Evolutionary conservation across 2,888 invertebrate genomes (phyloP).

Genomic region (Anthoptus insignis): DNA sequence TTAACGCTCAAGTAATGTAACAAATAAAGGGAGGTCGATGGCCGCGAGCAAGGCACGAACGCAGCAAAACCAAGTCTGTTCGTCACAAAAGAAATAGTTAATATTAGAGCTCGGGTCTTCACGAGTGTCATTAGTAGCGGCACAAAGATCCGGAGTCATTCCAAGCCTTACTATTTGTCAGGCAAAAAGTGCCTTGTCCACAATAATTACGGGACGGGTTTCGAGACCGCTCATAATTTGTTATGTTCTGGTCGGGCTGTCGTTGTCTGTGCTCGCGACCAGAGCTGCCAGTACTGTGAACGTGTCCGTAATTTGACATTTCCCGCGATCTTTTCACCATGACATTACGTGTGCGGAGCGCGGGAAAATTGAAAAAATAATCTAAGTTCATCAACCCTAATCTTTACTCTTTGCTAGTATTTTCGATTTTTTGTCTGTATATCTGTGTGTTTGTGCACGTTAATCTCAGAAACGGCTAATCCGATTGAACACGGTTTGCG

Average conservation of each 20-base stretch:
- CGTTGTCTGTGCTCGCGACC: constrained; percentile 78
- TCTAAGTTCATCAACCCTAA: neutral
- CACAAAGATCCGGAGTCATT: constrained; percentile 83
- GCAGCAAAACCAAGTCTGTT: constrained; percentile 71
- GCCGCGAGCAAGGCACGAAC: constrained; percentile 69
- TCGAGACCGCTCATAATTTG: constrained; percentile 83
- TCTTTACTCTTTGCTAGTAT: neutral
- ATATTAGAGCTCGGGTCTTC: constrained; percentile 80
- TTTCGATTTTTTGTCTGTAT: too few species aligned
- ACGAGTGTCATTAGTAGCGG: constrained; percentile 83
- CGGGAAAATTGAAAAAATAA: neutral
- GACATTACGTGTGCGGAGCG: constrained; percentile 54
- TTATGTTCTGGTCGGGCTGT: constrained; percentile 86
- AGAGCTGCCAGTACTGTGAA: constrained; percentile 60
- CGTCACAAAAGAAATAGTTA: constrained; percentile 84
- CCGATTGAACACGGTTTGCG: too few species aligned
- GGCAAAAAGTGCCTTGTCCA: constrained; percentile 85
- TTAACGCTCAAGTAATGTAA: constrained; percentile 82
- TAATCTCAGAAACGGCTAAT: too few species aligned
- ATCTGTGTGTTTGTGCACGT: too few species aligned
- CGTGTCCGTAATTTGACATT: constrained; percentile 84
- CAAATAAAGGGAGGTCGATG: constrained; percentile 82
- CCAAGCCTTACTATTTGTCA: constrained; percentile 85
- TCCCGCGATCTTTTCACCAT: constrained; percentile 62
- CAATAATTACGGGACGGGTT: constrained; percentile 86